Conservation (phyloP, 2,888 invertebrate genomes). For the Drosophila picticornis region DNA sequence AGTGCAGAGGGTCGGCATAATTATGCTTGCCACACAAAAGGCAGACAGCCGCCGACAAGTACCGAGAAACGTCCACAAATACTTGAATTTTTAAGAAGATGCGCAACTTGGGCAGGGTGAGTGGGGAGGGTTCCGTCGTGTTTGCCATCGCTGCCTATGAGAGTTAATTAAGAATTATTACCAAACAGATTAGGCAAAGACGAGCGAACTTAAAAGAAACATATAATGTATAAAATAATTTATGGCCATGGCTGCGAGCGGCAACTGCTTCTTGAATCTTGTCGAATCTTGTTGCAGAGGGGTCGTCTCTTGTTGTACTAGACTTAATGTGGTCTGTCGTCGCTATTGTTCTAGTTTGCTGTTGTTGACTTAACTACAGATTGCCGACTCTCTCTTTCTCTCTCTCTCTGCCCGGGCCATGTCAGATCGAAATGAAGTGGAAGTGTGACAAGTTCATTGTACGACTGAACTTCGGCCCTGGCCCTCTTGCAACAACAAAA, state of each 20-base stretch:
- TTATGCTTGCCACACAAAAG: constrained; percentile 5
- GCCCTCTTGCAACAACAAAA: not conserved
- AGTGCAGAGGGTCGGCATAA: constrained; percentile 30
- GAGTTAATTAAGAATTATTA: constrained; percentile 77
- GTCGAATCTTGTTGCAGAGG: constrained; percentile 1
- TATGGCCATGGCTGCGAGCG: constrained; percentile 19
- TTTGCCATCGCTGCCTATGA: constrained; percentile 18
- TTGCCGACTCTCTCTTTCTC: constrained; percentile 45
- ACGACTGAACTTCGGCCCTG: constrained; percentile 28
- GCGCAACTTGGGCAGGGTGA: not conserved
- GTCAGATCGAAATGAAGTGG: constrained; percentile 14
- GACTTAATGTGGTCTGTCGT: constrained; percentile 7
- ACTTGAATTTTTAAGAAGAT: not conserved
- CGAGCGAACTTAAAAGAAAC: constrained; percentile 10
- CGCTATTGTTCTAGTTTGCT: constrained; percentile 12
- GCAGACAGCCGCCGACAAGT: not conserved
- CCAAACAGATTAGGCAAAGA: constrained; percentile 63
- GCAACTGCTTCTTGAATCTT: constrained; percentile 3
- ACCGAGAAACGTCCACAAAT: not conserved
- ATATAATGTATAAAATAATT: constrained; percentile 20
- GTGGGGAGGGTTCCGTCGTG: not conserved
- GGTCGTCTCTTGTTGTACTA: not conserved
- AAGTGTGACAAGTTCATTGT: constrained; percentile 49
- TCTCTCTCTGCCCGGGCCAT: constrained; percentile 8
- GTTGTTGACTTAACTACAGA: constrained; percentile 14